Base-by-base conservation (phyloP, 2,888 invertebrate species). In the Ametastegia equiseti region DNA sequence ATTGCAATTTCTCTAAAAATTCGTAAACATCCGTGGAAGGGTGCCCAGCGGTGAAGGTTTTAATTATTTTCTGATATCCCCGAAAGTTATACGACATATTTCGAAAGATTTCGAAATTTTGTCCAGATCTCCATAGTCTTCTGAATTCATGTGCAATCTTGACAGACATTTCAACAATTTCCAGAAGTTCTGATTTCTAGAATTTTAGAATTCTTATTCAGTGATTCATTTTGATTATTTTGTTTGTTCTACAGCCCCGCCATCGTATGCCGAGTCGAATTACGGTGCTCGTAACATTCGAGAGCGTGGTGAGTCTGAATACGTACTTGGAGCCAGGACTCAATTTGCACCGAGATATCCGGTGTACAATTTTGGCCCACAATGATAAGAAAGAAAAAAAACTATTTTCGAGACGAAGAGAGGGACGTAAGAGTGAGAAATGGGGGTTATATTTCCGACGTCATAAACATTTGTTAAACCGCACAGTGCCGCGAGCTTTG, bases 191-290 rank as follows among this genome's bases (percentile, higher is more conserved):
- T 13, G 11, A 4, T 60, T 15, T 15, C 2, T 60, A 15, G 1
- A 15, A 60, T 60, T 60, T 60, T 60, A 15, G 3, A 30, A 30
- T 60, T 15, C 27, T 11, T 1, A 30, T 60, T 30, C 15, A 1
- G 13, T 60, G 11, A 60, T 27, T 27, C 30, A 9, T 15, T 30
- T 33, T 50, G 60, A 69, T 81, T 6, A 57, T 77, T 67, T 80
- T 57, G n/a, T 33, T 54, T 39, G 19, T 54, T 75, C 90, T 82
- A 4, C 75, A 96, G 96, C 94, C 85, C 93, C 94, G 83, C 95
- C 96, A 2, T 94, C 95, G 27, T 96, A 95, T 90, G 94, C 94
- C 83, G 95, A 94, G 89, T 94, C 94, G 23, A 91, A 93, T 63
- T 94, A 93, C 87, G 92, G 93, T n/a, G 94, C 95, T 3, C 92